A percentile compares a stretch with the other conserved stretches of the same genome.
phyloP scores from a whole-genome alignment of 2,888 invertebrate genomes.

The Dioctria rufipes region DNA sequence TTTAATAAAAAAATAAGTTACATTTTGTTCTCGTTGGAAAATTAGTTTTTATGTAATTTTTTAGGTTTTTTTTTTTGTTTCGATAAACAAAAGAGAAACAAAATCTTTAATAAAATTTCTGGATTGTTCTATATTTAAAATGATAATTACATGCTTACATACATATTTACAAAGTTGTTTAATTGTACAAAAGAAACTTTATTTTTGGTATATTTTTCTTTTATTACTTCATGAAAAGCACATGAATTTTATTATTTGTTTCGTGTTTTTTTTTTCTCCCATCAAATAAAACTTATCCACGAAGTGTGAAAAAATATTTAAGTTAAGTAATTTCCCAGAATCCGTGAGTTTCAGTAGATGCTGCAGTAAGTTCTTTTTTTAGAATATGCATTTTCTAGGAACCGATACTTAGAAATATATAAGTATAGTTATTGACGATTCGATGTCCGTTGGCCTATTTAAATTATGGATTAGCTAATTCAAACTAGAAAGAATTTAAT shows the following conservation, averaged over 20 bases:
- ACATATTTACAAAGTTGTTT: constrained; percentile 39
- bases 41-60: neutral
- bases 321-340: too few species aligned
- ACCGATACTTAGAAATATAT: too few species aligned
- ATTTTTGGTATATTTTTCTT: neutral
- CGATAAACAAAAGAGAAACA: neutral
- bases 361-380: too few species aligned
- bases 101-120: neutral
- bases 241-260: neutral
- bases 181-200: constrained; percentile 1
- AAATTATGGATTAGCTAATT: too few species aligned
- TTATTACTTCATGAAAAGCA: neutral
- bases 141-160: constrained; percentile 4
- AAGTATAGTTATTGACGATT: too few species aligned
- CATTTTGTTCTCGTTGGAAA: neutral
- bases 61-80: neutral
- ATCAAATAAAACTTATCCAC: neutral
- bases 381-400: too few species aligned
- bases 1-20: constrained; percentile 23
- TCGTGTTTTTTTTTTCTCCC: too few species aligned
- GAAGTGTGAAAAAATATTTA: too few species aligned
- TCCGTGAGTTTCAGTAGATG: too few species aligned
- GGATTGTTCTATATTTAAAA: neutral
- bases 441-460: too few species aligned
- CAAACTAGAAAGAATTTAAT: too few species aligned